Evolutionary conservation across 30 jellyfish, hydroid and myxozoan species (phyloP), one percentile per base, ranked within the genome.

Genomic region (Cassiopea andromeda): DNA sequence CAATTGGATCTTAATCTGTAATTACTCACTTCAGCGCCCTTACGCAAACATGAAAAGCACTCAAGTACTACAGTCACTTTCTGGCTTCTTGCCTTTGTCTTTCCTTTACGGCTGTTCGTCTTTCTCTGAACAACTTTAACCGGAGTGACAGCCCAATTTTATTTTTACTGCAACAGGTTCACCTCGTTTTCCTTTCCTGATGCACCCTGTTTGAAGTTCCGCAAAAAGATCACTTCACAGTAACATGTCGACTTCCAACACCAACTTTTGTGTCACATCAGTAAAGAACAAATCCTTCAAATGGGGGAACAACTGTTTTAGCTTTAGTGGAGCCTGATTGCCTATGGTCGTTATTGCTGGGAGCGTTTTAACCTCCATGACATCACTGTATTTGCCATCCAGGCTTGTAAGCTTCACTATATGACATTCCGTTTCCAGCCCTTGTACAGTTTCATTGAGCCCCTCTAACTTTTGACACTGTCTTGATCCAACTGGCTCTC

Each of bases 221-320:
- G 93, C 93, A 44, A 85, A 73, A 50, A 73, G 93, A 73, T 85
- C 74, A 49, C 89, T 85, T 54, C 93, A 81, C 18, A 85, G 88
- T 46, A 85, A 76, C 79, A 75, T 85, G 13, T 75, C 70, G 14
- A 54, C 82, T 45, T 68, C 92, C 73, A 83, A 48, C 57, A 68
- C 38, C 12, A 2, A 16, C 57, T 74, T 81, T 6, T 48, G 14
- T 50, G 89, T 60, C 43, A 72, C 89, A 49, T 84, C 92, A 15
- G 92, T 69, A 54, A 84, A 84, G 78, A 43, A 84, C 15, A 84
- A 50, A 48, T 46, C 77, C 76, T 73, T 71, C 87, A 84, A 27
- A 27, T 27, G 38, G 38, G 38, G 38, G 69, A 6, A 84, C 46
- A 9, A 57, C 68, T 85, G 44, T 69, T 85, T 85, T 46, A 85